Conservation (phyloP, 2,113 vertebrate genomes). For the Edolisoma coerulescens region DNA sequence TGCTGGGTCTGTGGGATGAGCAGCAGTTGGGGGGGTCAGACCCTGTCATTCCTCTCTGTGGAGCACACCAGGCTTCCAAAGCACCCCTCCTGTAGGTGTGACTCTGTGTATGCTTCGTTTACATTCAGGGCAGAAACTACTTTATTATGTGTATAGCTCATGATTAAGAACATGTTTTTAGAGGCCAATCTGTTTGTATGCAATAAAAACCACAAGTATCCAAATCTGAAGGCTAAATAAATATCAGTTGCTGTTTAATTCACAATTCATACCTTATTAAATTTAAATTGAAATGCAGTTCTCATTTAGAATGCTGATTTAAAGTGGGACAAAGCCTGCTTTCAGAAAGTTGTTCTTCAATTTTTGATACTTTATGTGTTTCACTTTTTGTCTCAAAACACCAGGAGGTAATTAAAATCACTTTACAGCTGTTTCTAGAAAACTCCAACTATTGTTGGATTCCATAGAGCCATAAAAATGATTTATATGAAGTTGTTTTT, state of each 20-base stretch:
- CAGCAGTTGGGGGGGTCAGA: not conserved
- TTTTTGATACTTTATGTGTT: not conserved
- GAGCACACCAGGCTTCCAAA: not conserved
- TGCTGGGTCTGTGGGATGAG: not conserved
- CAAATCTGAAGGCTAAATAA: constrained; percentile 19
- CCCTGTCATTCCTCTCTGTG: not conserved
- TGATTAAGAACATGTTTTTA: constrained; percentile 31
- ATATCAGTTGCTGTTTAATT: constrained; percentile 19
- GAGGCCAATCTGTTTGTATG: not conserved
- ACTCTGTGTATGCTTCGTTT: not conserved
- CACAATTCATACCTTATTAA: constrained; percentile 18
- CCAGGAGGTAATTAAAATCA: constrained; percentile 44
- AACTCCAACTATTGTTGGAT: constrained; percentile 22
- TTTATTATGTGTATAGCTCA: not conserved
- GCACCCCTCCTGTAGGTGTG: not conserved
- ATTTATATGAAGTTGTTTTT: constrained; percentile 16
- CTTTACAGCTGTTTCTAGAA: constrained; percentile 46
- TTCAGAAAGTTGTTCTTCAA: constrained; percentile 30
- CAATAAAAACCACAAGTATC: not conserved
- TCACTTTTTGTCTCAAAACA: constrained; percentile 36
- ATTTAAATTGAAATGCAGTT: constrained; percentile 20
- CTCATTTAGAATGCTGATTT: not conserved
- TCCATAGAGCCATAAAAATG: not conserved
- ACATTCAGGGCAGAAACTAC: not conserved
- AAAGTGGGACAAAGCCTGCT: constrained; percentile 20